Percentiles rank a stretch among this genome's conserved stretches.
Conservation (phyloP, 1,140 invertebrate species). For the Mya arenaria region DNA sequence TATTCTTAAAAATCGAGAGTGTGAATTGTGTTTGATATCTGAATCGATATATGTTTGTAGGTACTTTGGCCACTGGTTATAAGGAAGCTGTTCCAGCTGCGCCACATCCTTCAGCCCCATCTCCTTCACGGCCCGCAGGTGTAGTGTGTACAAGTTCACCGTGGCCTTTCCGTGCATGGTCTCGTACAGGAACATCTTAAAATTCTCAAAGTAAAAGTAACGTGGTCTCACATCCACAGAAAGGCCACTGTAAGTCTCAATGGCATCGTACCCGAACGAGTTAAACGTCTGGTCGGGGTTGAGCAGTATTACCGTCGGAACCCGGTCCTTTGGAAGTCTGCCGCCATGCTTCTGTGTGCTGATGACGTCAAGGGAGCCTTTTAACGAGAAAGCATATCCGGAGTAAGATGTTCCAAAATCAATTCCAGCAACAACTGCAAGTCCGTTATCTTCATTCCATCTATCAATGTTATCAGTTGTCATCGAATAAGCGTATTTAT, state of each 20-base stretch:
- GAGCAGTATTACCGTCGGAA: conserved; percentile 37
- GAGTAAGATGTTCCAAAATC: conserved; percentile 50
- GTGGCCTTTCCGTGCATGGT: not conserved
- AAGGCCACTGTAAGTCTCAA: conserved; percentile 21
- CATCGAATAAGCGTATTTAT: too few relatives aligned
- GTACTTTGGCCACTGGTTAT: too few relatives aligned
- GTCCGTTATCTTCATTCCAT: too few relatives aligned
- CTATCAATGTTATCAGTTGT: too few relatives aligned
- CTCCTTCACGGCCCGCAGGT: too few relatives aligned
- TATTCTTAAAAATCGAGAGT: too few relatives aligned
- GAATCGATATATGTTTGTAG: too few relatives aligned
- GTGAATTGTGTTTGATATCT: too few relatives aligned
- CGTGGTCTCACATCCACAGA: not conserved
- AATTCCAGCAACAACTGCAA: conserved; percentile 20
- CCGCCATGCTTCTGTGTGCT: not conserved
- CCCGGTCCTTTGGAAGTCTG: not conserved
- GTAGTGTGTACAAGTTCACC: too few relatives aligned
- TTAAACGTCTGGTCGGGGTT: conserved; percentile 17
- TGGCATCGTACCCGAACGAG: conserved; percentile 43
- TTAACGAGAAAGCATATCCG: conserved; percentile 42
- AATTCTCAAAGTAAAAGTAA: conserved; percentile 30
- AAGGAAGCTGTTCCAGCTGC: too few relatives aligned
- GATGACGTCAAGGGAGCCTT: not conserved
- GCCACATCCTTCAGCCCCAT: too few relatives aligned
- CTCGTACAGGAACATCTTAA: conserved; percentile 39